Evolutionary conservation across 1,140 invertebrate genomes (phyloP), one percentile per base, ranked within the genome.

Genomic region (Dreissena rostriformis): DNA sequence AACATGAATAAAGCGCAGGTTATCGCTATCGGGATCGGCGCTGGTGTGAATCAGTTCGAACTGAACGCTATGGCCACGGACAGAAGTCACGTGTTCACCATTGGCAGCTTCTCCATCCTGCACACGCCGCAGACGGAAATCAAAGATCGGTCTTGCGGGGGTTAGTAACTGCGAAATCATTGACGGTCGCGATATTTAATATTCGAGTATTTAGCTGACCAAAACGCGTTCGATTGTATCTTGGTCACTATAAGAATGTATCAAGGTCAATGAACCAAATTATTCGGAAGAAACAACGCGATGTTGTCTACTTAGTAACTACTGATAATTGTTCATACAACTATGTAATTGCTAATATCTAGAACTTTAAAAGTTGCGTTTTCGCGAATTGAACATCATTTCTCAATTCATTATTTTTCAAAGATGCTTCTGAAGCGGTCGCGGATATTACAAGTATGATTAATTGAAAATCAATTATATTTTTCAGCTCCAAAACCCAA

Each of bases 21-120:
- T 0, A 84, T 85, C 19, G 74, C 86, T 6, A 71, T 89, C 22
- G 88, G 88, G 15, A 87, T 89, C 22, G 88, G 88, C 0, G 71
- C 15, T 14, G 29, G 28, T 19, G 73, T 88, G 14, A 78, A 82
- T 17, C 19, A 49, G 17, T 49, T 53, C 6, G 88, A 89, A 65
- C 72, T 89, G 8, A 77, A 83, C 7, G 74, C 11, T 26, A 87
- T 89, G 11, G 88, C 88, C 8, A 70, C 82, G 7, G 82, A 82
- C 49, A 66, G 51, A 14, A 55, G 83, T 22, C 82, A 87, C 55
- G 87, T 86, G 17, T 86, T 86, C 26, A 78, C 74, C 24, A 86
- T 88, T 1, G 67, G 15, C 10, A 77, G 67, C n/a, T 90, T 90
- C 76, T 86, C 88, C 53, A 78, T 73, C 19, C 74, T 90, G 19